These are phyloP conservation scores for Apis florea DNA, from an alignment of 1,140 invertebrate genomes.

Conservation along the genomic window DNA sequence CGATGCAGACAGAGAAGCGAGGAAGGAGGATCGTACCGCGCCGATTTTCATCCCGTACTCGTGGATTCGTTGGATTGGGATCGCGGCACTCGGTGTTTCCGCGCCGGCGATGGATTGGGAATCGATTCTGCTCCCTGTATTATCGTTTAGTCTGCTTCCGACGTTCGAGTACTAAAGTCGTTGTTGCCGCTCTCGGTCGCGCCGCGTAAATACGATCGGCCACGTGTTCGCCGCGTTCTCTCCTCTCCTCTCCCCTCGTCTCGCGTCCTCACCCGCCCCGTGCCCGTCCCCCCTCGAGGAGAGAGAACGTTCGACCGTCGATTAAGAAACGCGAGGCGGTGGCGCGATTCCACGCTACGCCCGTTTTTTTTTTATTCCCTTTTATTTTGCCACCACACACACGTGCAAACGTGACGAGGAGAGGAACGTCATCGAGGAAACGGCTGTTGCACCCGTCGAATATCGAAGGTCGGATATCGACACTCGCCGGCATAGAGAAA, in stretches of 20 bases:
- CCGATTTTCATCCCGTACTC: not conserved
- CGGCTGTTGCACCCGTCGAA: not conserved
- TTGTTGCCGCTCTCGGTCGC: not conserved
- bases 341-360: no score
- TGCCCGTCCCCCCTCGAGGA: no score
- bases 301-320: not conserved
- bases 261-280: no score
- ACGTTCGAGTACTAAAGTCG: not conserved
- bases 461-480: not conserved
- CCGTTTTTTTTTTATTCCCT: no score
- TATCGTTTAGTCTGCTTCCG: not conserved
- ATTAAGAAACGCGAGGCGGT: no score
- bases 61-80: not conserved
- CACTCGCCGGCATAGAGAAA: not conserved
- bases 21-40: no score
- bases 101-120: not conserved
- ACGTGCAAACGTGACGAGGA: not conserved
- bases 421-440: not conserved
- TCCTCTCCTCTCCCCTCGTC: no score
- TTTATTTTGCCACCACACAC: not conserved
- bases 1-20: no score
- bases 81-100: not conserved
- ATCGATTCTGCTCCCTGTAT: not conserved
- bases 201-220: slow-evolving; percentile 9
- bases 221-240: slow-evolving; percentile 42